Evolutionary conservation across 1,140 invertebrate genomes (phyloP), one percentile per base, ranked within the genome.

Genomic region (Gonioctena quinquepunctata): DNA sequence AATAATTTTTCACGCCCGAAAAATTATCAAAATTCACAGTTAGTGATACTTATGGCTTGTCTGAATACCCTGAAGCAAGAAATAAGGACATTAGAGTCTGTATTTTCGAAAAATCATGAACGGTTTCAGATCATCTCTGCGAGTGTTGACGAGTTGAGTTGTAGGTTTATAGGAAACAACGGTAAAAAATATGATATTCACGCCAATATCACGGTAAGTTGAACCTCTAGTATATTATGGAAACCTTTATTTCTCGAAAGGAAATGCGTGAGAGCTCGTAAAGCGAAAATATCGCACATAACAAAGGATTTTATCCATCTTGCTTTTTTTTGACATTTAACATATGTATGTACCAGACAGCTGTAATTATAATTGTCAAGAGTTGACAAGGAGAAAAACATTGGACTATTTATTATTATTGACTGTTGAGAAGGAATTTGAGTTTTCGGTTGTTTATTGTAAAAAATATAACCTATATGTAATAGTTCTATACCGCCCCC

Each of bases 131-230:
- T 97, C 86, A 90, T 96, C 85, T 93, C 94, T 82, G 96, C 97
- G 78, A 97, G 95, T 89, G 95, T 99, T 78, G 97, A 99, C 86
- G 97, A 99, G 88, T 88, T 99, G 77, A 94, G 93, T 80, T 99
- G 96, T 89, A 92, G 93, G 85, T 99, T 99, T 88, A 91, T 99
- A 85, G 93, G 93, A 82, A 93, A 90, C 87, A 94, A 92, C 88
- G 95, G 95, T 79, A 96, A 96, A 85, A 93, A 94, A 87, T 96
- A 96, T 84, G 94, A 96, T 84, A 97, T 99, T 81, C 96, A 97
- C 85, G 97, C 96, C 68, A 99, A 99, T 87, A 98, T 99, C 85
- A 98, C 96, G 84, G 95, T 96, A 88, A 94, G 92, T 90, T 6
- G 26, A 6, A 22, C 42, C 18, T 42, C 6, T 28, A 1, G 3